Conservation (phyloP, 2,888 invertebrate species). For the Dendrolimus houi region DNA sequence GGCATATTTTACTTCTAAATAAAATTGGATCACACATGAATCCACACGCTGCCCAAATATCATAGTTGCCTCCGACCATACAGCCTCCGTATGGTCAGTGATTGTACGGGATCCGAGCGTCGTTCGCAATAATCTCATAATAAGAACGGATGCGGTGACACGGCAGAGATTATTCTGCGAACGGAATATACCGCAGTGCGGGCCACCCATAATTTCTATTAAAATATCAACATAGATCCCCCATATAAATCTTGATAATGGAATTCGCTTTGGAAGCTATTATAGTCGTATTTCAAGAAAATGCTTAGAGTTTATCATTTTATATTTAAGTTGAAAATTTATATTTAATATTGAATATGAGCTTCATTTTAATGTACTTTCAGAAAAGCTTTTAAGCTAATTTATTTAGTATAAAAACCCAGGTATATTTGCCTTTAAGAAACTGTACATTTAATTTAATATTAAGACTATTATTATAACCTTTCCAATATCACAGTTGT, state of each 20-base stretch:
- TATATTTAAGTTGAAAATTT: too few relatives aligned
- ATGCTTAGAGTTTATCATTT: background rate
- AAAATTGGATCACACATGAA: background rate
- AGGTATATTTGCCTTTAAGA: too few relatives aligned
- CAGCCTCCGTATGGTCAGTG: constrained; percentile 14
- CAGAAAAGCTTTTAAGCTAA: too few relatives aligned
- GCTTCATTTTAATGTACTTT: constrained; percentile 3
- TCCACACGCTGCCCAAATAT: background rate
- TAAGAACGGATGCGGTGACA: constrained; percentile 54
- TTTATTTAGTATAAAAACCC: too few relatives aligned
- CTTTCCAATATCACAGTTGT: too few relatives aligned
- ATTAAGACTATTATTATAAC: too few relatives aligned
- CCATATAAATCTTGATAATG: constrained; percentile 43
- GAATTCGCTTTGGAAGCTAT: constrained; percentile 26
- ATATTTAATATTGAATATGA: background rate
- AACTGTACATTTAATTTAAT: too few relatives aligned
- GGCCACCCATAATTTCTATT: constrained; percentile 41
- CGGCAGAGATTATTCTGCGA: constrained; percentile 44
- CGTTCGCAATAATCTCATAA: constrained; percentile 35
- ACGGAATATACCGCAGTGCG: constrained; percentile 51
- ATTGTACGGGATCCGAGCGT: constrained; percentile 16
- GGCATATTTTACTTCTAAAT: too few relatives aligned
- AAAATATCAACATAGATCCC: constrained; percentile 48
- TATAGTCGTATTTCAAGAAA: constrained; percentile 14
- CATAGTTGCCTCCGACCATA: constrained; percentile 4